These are phyloP conservation scores for Calosoma granatense DNA, from an alignment of 1,140 invertebrate genomes.

Conservation along the genomic window DNA sequence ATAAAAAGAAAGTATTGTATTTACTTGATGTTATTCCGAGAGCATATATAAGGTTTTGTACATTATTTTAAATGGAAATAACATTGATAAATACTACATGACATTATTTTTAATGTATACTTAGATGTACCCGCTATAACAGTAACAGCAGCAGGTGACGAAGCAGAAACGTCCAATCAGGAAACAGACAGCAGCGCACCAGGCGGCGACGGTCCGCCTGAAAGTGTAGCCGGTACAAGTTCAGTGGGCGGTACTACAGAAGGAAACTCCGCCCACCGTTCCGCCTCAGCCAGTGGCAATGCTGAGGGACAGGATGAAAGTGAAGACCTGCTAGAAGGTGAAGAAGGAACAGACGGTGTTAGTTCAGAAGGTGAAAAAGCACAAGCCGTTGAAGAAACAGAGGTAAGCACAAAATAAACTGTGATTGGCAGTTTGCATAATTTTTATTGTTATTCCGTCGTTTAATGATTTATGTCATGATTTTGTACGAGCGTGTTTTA, in stretches of 20 bases:
- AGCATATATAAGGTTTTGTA: too few relatives aligned
- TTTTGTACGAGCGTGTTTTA: too few relatives aligned
- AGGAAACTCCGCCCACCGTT: not conserved
- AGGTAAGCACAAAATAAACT: conserved; percentile 13
- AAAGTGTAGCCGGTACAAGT: not conserved
- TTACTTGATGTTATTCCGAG: too few relatives aligned
- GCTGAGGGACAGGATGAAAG: not conserved
- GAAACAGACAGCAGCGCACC: not conserved
- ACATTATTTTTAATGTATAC: too few relatives aligned
- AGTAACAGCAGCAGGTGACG: not conserved
- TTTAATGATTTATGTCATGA: conserved; percentile 18
- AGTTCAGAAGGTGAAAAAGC: conserved; percentile 51
- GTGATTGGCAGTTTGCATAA: conserved; percentile 14
- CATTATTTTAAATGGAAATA: too few relatives aligned
- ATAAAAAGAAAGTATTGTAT: too few relatives aligned
- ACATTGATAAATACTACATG: too few relatives aligned
- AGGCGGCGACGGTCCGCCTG: not conserved
- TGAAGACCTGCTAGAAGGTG: conserved; percentile 25
- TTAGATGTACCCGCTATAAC: conserved; percentile 8
- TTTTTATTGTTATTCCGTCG: conserved; percentile 20
- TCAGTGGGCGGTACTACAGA: conserved; percentile 1
- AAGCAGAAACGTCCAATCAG: conserved; percentile 3
- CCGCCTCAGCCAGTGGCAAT: not conserved
- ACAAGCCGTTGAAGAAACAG: conserved; percentile 37
- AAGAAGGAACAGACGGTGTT: conserved; percentile 36